Base-by-base conservation (phyloP, 2,113 vertebrate genomes). In the Deroptyus accipitrinus region DNA sequence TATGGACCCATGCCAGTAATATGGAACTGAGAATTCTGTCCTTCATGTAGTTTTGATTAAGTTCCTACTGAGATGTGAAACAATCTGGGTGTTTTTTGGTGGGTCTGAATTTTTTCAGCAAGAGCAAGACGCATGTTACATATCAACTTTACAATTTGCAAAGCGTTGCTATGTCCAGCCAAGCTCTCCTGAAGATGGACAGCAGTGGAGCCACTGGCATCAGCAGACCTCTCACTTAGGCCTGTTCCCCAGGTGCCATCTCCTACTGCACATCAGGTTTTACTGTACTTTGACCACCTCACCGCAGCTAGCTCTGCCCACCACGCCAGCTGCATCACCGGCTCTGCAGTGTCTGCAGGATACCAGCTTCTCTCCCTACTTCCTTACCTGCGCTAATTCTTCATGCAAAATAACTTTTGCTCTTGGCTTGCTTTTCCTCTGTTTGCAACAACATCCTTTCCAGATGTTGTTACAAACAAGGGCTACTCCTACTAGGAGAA, bases 271-370 rank as follows among this genome's bases (percentile, higher is more conserved):
- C 33, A 23, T 15, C 9, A 6, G 22, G 22, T 35, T 35, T 59
- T n/a, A 35, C 33, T 59, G 57, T 24, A 15, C 57, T 59, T n/a
- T 35, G 33, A 35, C 1, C 19, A 11, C 16, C 35, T 10, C n/a
- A 0, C 0, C 1, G 9, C 22, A n/a, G 33, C 18, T 48, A 41
- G 25, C 68, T 54, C 44, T 14, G 28, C 11, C 41, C 5, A 8
- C 11, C 13, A 7, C 1, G 2, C 10, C 41, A 35, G 35, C 24
- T 8, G 2, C 41, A 42, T 25, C 30, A 22, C 44, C 3, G 1
- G 19, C 67, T 13, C 30, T 41, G n/a, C 55, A 24, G 33, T 1
- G 13, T 14, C 25, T 35, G n/a, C 55, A n/a, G 55, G 55, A 9
- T n/a, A n/a, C 13, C 25, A 54, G 10, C 10, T 48, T n/a, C 51